Conservation (phyloP, 92 coral and sea anemone species). For the Phenganax marumi region DNA sequence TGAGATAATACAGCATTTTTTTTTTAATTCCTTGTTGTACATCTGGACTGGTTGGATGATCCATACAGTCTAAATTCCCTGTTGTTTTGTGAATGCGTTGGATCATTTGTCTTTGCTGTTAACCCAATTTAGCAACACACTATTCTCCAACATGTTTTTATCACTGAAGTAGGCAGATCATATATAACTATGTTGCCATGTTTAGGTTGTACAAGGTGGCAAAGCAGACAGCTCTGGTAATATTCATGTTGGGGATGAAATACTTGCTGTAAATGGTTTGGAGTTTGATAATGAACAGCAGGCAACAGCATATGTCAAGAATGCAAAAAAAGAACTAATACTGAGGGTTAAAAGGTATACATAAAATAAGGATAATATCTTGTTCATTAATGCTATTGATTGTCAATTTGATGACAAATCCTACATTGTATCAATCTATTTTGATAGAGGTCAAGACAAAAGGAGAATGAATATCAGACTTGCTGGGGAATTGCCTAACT, state of each 20-base stretch:
- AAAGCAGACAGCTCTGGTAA: slow-evolving; percentile 75
- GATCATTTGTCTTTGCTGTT: not conserved
- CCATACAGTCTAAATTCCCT: not conserved
- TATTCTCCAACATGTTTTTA: slow-evolving; percentile 6
- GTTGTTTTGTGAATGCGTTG: not conserved
- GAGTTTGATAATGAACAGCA: slow-evolving; percentile 77
- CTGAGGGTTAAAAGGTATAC: slow-evolving; percentile 72
- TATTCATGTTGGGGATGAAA: slow-evolving; percentile 85
- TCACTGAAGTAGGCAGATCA: slow-evolving; percentile 6
- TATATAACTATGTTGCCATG: not conserved
- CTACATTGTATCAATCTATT: slow-evolving; percentile 15
- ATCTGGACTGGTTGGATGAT: not conserved
- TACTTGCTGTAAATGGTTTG: slow-evolving; percentile 79
- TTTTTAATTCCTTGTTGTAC: not conserved
- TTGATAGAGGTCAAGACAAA: slow-evolving; percentile 42
- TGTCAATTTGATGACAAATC: slow-evolving; percentile 36
- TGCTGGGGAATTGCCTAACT: slow-evolving; percentile 33
- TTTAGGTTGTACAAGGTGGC: slow-evolving; percentile 85
- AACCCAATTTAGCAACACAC: slow-evolving; percentile 5
- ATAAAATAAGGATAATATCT: not conserved
- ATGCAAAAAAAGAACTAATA: slow-evolving; percentile 71
- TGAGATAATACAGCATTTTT: slow-evolving; percentile 2
- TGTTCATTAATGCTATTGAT: slow-evolving; percentile 1
- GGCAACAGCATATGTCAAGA: slow-evolving; percentile 80
- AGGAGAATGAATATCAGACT: slow-evolving; percentile 48